phyloP scores from a whole-genome alignment of 1,140 invertebrate genomes.

The Hyposmocoma kahamanoa region DNA sequence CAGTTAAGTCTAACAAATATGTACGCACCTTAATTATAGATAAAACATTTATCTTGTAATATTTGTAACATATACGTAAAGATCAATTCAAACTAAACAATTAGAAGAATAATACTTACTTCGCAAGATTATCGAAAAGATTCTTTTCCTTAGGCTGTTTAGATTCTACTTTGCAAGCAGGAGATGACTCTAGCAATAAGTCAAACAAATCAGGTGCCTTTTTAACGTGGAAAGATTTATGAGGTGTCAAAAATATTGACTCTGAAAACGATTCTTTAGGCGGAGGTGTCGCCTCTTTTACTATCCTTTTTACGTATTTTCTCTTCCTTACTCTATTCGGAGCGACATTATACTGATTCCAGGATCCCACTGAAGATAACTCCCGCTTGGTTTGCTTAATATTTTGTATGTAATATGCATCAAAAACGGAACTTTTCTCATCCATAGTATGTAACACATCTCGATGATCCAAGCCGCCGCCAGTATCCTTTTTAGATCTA shows the following conservation, averaged over 20 bases:
- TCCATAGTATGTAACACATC: conserved; percentile 42
- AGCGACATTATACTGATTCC: conserved; percentile 27
- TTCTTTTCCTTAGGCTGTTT: conserved; percentile 10
- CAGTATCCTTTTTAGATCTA: conserved; percentile 56
- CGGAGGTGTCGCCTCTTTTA: conserved; percentile 28
- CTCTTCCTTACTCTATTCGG: conserved; percentile 50
- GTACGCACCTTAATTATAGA: no score
- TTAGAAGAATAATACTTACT: no score
- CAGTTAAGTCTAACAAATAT: no score
- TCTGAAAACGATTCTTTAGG: conserved; percentile 19
- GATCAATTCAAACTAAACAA: no score
- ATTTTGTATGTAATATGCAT: conserved; percentile 63
- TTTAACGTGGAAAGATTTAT: conserved; percentile 58
- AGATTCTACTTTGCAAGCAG: not conserved
- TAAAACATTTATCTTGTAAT: no score
- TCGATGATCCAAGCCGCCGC: conserved; percentile 39
- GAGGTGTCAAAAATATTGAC: conserved; percentile 47
- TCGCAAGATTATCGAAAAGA: conserved; percentile 11
- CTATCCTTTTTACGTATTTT: conserved; percentile 52
- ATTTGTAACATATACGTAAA: no score
- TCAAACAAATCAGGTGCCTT: conserved; percentile 52
- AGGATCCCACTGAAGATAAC: conserved; percentile 39
- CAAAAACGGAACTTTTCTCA: conserved; percentile 47
- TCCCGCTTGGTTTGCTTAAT: conserved; percentile 61
- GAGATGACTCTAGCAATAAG: conserved; percentile 44